phyloP scores from a whole-genome alignment of 2,113 vertebrate species.

The Carlito syrichta region DNA sequence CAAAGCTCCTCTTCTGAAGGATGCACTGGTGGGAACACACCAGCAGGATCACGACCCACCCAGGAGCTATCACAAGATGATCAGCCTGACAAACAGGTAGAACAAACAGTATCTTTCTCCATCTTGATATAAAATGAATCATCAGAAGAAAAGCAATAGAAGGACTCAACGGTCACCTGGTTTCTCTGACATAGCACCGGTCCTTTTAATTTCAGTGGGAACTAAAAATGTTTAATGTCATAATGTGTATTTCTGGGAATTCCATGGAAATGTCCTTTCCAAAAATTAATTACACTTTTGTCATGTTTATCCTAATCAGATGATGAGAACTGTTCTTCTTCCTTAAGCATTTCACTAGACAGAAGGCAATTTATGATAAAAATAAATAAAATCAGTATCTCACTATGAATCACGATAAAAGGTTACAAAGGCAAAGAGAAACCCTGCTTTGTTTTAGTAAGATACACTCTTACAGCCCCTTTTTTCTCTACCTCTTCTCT shows the following conservation, averaged over 20 bases:
- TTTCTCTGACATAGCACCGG: not conserved
- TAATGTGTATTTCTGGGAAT: not conserved
- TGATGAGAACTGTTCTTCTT: not conserved
- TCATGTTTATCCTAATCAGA: not conserved
- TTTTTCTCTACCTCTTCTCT: not conserved
- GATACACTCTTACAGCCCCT: not conserved
- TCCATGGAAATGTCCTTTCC: not conserved
- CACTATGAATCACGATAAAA: not conserved
- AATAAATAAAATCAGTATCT: not conserved
- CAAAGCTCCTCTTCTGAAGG: not conserved
- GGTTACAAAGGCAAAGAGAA: not conserved
- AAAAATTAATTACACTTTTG: not conserved
- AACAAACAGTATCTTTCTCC: not conserved
- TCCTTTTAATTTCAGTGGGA: not conserved
- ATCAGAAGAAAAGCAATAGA: not conserved
- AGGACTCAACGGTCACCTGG: not conserved
- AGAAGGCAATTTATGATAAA: not conserved
- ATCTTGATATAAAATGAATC: not conserved
- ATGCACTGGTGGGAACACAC: not conserved
- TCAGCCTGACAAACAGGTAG: not conserved
- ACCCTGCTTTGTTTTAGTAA: not conserved
- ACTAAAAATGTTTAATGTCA: not conserved
- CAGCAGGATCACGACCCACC: not conserved
- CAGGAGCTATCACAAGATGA: not conserved
- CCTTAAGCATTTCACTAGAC: not conserved